These are phyloP conservation scores for Tympanuchus pallidicinctus DNA, from an alignment of 2,113 vertebrate species.

Conservation along the genomic window DNA sequence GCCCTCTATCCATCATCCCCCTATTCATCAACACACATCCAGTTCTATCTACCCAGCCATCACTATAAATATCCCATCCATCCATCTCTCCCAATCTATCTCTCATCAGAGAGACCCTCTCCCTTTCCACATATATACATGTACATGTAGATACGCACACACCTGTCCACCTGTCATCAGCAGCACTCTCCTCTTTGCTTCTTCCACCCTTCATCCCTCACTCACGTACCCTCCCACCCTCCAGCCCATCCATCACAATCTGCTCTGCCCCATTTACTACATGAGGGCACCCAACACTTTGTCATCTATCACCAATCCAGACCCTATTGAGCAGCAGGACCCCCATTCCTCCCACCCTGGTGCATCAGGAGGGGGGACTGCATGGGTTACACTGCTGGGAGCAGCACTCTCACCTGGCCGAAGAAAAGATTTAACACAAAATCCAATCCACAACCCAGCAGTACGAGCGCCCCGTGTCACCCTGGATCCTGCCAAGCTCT, in stretches of 20 bases:
- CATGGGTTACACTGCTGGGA: accelerated
- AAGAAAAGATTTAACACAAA: neutral
- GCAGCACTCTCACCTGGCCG: accelerated
- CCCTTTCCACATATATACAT: neutral
- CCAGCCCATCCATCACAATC: slow-evolving; percentile 20
- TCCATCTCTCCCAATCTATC: slow-evolving; percentile 64
- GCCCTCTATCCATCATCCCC: slow-evolving; percentile 73
- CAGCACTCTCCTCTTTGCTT: neutral
- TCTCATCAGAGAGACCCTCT: slow-evolving; percentile 56
- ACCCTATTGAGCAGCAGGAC: neutral
- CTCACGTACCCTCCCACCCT: neutral
- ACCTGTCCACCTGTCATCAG: slow-evolving; percentile 21
- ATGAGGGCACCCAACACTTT: neutral
- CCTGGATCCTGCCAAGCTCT: neutral
- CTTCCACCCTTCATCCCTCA: neutral
- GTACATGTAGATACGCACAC: neutral
- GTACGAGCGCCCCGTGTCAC: accelerated
- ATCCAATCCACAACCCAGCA: neutral
- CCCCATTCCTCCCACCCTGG: accelerated
- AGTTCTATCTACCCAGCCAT: slow-evolving; percentile 65
- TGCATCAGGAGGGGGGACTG: accelerated
- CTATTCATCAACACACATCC: slow-evolving; percentile 71
- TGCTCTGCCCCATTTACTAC: neutral
- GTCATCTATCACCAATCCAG: accelerated
- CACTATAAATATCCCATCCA: slow-evolving; percentile 74